These are phyloP conservation scores for Haliclona indistincta DNA, from an alignment of 37 sponge, comb jelly and placozoan species.

Conservation along the genomic window DNA sequence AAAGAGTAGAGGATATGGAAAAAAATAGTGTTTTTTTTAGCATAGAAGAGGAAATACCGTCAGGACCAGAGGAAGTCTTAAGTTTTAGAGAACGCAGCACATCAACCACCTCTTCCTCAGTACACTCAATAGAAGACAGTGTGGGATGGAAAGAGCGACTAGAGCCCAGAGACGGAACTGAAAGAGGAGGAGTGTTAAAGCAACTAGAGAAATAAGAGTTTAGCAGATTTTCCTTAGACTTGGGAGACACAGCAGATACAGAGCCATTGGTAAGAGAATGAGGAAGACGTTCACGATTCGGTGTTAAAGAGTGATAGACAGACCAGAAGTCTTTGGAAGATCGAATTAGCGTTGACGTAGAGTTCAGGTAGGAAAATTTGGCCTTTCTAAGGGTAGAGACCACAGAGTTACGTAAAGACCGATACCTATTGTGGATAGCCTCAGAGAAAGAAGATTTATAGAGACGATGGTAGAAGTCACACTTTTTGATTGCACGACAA, in stretches of 20 bases:
- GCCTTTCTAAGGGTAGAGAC: not conserved
- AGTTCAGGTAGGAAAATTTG: not conserved
- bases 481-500: not conserved
- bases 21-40: not conserved
- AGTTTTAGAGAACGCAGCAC: not conserved
- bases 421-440: too few species aligned
- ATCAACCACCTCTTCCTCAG: not conserved
- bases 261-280: not conserved
- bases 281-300: not conserved
- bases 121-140: not conserved
- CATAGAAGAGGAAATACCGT: constrained; percentile 31
- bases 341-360: not conserved
- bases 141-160: not conserved
- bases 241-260: not conserved
- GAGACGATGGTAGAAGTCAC: too few species aligned
- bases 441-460: too few species aligned
- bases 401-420: too few species aligned
- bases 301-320: not conserved
- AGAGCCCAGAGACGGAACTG: not conserved
- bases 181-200: not conserved
- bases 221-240: not conserved
- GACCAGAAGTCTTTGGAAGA: not conserved
- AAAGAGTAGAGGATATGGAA: not conserved
- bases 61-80: constrained; percentile 45
- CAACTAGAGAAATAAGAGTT: not conserved